Percentiles rank a stretch among this genome's conserved stretches.
Conservation (phyloP, 53 echinoderm and acorn worm species). For the Astropecten irregularis region DNA sequence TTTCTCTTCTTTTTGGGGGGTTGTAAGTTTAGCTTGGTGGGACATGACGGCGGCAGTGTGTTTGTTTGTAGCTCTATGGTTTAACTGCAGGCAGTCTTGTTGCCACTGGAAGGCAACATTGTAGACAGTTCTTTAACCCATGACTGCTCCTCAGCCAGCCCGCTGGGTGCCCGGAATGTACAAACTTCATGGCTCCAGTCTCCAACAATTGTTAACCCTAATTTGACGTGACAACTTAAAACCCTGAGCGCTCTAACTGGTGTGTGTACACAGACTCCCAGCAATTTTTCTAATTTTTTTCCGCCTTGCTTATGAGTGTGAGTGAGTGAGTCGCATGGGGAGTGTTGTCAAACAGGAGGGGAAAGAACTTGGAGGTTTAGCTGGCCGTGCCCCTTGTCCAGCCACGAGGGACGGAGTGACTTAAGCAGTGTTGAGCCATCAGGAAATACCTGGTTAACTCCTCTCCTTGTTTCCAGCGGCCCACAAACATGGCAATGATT, state of each 20-base stretch:
- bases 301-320: too few relatives aligned
- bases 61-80: too few relatives aligned
- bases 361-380: neutral
- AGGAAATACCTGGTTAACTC: conserved; percentile 11
- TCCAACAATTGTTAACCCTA: conserved; percentile 43
- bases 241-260: neutral
- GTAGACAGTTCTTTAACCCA: conserved; percentile 5
- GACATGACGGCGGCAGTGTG: conserved; percentile 44
- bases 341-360: too few relatives aligned
- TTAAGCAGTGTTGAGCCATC: neutral
- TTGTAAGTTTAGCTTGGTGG: neutral
- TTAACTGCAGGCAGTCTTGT: conserved; percentile 17
- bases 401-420: neutral
- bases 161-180: conserved; percentile 39
- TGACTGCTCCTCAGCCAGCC: conserved; percentile 1
- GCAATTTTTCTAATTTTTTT: neutral
- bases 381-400: neutral
- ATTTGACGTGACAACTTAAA: conserved; percentile 53
- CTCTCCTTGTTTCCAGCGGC: neutral
- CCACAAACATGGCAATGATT: conserved; percentile 17
- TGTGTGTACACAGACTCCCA: conserved; percentile 23
- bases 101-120: conserved; percentile 23
- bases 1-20: neutral
- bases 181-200: neutral
- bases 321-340: neutral